A percentile compares a stretch with the other conserved stretches of the same genome.
Conservation (phyloP, 2,113 vertebrate genomes). For the Ciconia maguari region DNA sequence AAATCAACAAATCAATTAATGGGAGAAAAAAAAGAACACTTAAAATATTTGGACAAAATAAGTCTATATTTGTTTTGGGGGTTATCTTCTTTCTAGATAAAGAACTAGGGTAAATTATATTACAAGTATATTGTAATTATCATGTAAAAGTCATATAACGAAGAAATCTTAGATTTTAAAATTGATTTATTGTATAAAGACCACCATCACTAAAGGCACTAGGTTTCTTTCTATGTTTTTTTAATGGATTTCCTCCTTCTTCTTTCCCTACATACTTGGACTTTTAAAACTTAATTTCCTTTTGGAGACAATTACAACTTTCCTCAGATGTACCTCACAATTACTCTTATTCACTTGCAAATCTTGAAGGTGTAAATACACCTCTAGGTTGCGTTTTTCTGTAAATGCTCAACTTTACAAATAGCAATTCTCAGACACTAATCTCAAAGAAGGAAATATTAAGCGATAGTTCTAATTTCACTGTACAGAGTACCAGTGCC, state of each 20-base stretch:
- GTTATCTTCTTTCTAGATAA: neutral
- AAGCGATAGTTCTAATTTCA: neutral
- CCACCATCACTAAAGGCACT: neutral
- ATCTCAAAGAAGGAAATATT: neutral
- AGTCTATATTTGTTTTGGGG: neutral
- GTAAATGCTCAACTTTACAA: neutral
- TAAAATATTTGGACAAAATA: neutral
- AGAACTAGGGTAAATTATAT: neutral
- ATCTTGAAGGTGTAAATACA: neutral
- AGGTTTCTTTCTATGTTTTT: neutral
- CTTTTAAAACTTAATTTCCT: neutral
- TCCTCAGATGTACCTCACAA: neutral
- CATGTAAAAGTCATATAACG: neutral
- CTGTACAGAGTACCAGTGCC: neutral
- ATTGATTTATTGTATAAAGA: neutral
- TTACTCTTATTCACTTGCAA: neutral
- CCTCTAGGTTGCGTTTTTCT: neutral
- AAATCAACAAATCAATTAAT: constrained; percentile 27
- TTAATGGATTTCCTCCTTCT: neutral
- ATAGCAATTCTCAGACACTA: neutral
- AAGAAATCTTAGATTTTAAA: neutral
- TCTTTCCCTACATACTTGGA: neutral
- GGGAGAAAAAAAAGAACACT: neutral
- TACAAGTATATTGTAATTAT: neutral
- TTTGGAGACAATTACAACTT: neutral